phyloP scores from a whole-genome alignment of 2,888 invertebrate species.

The Ornithoptera priamus region DNA sequence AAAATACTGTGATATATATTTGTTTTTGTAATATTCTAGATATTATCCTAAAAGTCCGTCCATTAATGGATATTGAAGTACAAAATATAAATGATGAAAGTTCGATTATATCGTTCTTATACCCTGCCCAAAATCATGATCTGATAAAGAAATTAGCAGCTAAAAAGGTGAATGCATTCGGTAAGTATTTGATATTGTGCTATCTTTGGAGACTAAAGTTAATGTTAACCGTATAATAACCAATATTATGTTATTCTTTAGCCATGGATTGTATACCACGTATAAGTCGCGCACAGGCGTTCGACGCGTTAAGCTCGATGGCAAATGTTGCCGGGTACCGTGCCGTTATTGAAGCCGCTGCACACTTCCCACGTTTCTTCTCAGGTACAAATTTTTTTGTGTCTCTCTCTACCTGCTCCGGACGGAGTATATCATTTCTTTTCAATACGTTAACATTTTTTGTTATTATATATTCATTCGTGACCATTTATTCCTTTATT shows the following conservation, averaged over 20 bases:
- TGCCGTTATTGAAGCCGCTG: constrained; percentile 93
- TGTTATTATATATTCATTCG: not conserved
- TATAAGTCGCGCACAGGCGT: constrained; percentile 93
- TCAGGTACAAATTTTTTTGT: constrained; percentile 79
- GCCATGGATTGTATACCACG: constrained; percentile 95
- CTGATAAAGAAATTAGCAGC: constrained; percentile 85
- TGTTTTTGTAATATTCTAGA: constrained; percentile 73
- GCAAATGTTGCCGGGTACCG: constrained; percentile 94
- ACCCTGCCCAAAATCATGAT: constrained; percentile 90
- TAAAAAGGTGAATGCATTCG: constrained; percentile 89
- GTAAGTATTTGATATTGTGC: constrained; percentile 62
- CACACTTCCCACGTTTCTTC: constrained; percentile 94
- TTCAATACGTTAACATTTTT: not conserved
- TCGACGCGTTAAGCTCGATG: constrained; percentile 95
- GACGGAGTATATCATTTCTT: not conserved
- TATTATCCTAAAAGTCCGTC: constrained; percentile 89
- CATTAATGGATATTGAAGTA: constrained; percentile 84
- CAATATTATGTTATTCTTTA: constrained; percentile 47
- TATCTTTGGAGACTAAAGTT: constrained; percentile 10
- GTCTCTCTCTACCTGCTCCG: constrained; percentile 8
- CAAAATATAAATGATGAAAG: constrained; percentile 82
- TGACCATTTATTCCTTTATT: too few relatives aligned
- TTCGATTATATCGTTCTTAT: constrained; percentile 90
- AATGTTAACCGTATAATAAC: not conserved
- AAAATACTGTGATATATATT: too few relatives aligned